Evolutionary conservation across 2,888 invertebrate genomes (phyloP), one percentile per base, ranked within the genome.

Genomic region (Agriotes lineatus): DNA sequence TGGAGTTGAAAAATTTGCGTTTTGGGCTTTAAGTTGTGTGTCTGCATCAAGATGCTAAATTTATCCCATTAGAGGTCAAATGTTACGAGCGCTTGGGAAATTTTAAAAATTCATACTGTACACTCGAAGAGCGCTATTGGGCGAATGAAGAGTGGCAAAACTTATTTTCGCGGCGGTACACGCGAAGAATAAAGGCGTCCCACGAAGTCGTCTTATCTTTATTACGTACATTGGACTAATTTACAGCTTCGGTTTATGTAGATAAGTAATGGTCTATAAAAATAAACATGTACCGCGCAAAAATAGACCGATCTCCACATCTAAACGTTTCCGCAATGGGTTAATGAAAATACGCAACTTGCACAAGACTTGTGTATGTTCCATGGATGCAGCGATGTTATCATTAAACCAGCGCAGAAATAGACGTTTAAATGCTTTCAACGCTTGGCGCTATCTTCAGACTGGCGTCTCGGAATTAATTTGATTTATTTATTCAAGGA

Each of bases 121-220:
- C 1, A 16, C 16, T 7, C 14, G 16, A 18, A 42, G 42, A 16
- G 16, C 14, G 42, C 16, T 42, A 42, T 18, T 42, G 42, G 16
- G 16, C 14, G 9, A 42, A 42, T 14, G 37, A 14, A 42, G 42
- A 14, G 9, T 16, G 1, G 7, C 14, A 20, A 25, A 48, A 48
- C 20, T 12, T 10, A 45, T 10, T n/a, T 60, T 22, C 14, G 30
- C 6, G 14, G 25, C 56, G 14, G 12, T 60, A 30, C 54, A 60
- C 44, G 16, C 44, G 37, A 61, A 61, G 54, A 60, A 60, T 58
- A 45, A 45, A 35, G 56, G 37, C 50, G 30, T 37, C 35, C 52
- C 39, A 48, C 54, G 44, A 45, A 54, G 54, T 33, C 35, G n/a
- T 33, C 52, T 67, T 67, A 67, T 67, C 67, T 67, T 67, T 67